phyloP scores from a whole-genome alignment of 1,140 invertebrate genomes.

The Rhopalosiphum padi region DNA sequence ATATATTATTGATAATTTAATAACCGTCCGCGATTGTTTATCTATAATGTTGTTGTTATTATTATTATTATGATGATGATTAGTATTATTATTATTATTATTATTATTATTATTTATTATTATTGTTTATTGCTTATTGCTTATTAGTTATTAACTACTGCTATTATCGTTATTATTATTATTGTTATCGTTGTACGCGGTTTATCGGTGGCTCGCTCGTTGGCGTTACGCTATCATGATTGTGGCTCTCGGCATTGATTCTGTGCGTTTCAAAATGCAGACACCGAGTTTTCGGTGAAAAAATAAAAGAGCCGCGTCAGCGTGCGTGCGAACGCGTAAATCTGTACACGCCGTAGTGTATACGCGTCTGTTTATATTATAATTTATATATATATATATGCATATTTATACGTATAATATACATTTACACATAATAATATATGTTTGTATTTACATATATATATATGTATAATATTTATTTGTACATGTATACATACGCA shows the following conservation, averaged over 20 bases:
- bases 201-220: background rate
- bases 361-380: background rate
- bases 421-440: background rate
- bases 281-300: background rate
- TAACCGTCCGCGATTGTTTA: background rate
- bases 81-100: background rate
- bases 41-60: background rate
- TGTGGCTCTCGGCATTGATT: background rate
- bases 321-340: background rate
- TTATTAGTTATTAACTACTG: background rate
- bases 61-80: background rate
- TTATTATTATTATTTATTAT: background rate
- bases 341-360: background rate
- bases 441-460: background rate
- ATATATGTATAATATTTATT: background rate
- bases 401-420: background rate
- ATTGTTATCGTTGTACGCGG: background rate
- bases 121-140: slow-evolving; percentile 29
- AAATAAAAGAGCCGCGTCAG: background rate
- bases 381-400: background rate
- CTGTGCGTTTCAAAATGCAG: background rate
- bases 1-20: background rate
- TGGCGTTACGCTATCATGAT: background rate
- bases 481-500: background rate
- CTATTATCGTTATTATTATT: background rate